Evolutionary conservation across 2,888 invertebrate species (phyloP), one percentile per base, ranked within the genome.

Genomic region (Eupithecia insigniata): DNA sequence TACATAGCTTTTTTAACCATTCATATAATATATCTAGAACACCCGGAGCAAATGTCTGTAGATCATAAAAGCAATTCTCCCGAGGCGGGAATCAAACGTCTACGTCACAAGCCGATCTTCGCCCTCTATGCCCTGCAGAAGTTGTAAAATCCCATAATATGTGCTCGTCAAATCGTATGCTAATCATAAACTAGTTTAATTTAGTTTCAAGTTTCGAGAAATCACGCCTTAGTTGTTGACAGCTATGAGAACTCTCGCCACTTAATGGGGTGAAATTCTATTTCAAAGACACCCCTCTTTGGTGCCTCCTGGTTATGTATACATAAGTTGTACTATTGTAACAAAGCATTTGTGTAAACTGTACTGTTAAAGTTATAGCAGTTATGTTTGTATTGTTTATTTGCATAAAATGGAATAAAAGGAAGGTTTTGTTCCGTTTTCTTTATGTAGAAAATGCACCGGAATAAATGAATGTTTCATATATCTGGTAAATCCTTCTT

Each of bases 301-400:
- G 64, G 39, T n/a, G n/a, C n/a, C n/a, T n/a, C 34, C 36, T 34
- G 64, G 18, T 34, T 34, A 36, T 10, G 64, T 64, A 30, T n/a
- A n/a, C n/a, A n/a, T 5, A 30, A 60, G 60, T 60, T 60, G 58
- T 36, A 55, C 26, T 28, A 68, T 43, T 61, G 68, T 61, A 60
- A 68, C 39, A 36, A 61, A 61, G 61, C 39, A 61, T 68, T 68
- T 67, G 60, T 60, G 61, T 68, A 3, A 68, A 58, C 67, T 22
- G 36, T 18, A 30, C 22, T 12, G 36, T 22, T 62, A 26, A 22
- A 62, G 26, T 62, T 62, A n/a, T 18, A 60, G 34, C 36, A 22
- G 36, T n/a, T 26, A 34, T 4, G 30, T 12, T 66, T 60, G 60
- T 61, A 66, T 66, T 60, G 66, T 60, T 60, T 60, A 55, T 65